Base-by-base conservation (phyloP, 2,888 invertebrate species). In the Drosophila borborema region DNA sequence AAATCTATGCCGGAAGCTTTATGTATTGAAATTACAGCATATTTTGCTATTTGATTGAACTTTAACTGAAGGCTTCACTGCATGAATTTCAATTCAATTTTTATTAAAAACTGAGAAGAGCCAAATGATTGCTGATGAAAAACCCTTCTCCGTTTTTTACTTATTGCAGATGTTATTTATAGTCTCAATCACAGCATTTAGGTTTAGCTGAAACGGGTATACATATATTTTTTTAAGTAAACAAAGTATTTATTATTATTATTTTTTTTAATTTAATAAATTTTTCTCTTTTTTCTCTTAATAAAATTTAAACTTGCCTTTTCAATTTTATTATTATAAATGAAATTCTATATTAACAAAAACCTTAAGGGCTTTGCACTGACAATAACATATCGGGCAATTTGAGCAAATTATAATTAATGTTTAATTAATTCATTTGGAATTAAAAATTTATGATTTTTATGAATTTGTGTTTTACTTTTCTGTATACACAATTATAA, bases 1-100 rank as follows among this genome's bases (percentile, higher is more conserved):
- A 83, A 89, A 79, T 81, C 72, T 69, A 77, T 81, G 86, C 45
- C 64, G 63, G 38, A 85, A 82, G 72, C 68, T 40, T 53, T 74
- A 60, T 65, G n/a, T n/a, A 41, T n/a, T 41, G n/a, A 8, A 41
- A 41, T n/a, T 41, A 41, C n/a, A 2, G 14, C 16, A 56, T 62
- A 45, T 54, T 12, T 38, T 38, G 46, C n/a, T n/a, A n/a, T 34
- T 58, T 45, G 18, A 58, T 45, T 58, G 56, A 20, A 20, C 18
- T 7, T 18, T 4, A 31, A 56, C 12, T 43, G 45, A 12, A 3
- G n/a, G 14, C 14, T 12, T 66, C 20, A 3, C 46, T 51, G 20
- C 31, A 20, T 45, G 55, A 59, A 61, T 62, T 46, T 58, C 75
- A 36, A 43, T 54, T 23, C 23, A 5, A 16, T 14, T 34, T 36